These are phyloP conservation scores for Laodelphax striatellus DNA, from an alignment of 1,140 invertebrate genomes.

Conservation along the genomic window DNA sequence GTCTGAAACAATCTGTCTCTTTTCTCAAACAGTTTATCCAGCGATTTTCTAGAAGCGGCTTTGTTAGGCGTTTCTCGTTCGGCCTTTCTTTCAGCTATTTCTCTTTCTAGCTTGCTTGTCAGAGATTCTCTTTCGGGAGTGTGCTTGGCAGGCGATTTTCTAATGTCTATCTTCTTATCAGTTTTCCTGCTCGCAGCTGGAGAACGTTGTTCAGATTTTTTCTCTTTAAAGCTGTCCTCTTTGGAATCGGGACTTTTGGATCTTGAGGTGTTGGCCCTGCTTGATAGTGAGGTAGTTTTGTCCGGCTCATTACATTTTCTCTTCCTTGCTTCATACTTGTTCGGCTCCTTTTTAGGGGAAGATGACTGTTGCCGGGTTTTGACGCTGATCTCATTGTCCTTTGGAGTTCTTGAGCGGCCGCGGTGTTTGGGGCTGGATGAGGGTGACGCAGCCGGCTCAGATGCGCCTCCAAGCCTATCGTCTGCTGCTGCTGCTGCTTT, in stretches of 20 bases:
- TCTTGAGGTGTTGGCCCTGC: conserved; percentile 2
- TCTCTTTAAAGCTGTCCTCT: conserved; percentile 19
- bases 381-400: conserved; percentile 8
- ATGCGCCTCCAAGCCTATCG: conserved; percentile 51
- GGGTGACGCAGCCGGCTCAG: conserved; percentile 37
- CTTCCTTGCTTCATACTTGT: conserved; percentile 23
- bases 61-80: conserved; percentile 14
- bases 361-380: background rate
- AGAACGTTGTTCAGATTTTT: conserved; percentile 33
- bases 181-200: conserved; percentile 54
- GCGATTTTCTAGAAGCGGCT: conserved; percentile 19
- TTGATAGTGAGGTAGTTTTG: conserved; percentile 14
- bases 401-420: conserved; percentile 28
- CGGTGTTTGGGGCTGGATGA: conserved; percentile 34
- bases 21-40: conserved; percentile 22
- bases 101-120: conserved; percentile 19
- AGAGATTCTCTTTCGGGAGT: conserved; percentile 9
- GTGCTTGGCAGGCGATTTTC: background rate
- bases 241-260: background rate
- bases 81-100: conserved; percentile 22
- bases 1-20: conserved; percentile 14
- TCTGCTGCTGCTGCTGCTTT: conserved; percentile 27
- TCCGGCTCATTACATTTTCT: conserved; percentile 27
- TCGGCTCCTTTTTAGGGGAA: conserved; percentile 8
- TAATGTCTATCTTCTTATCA: conserved; percentile 42